Conservation (phyloP, 1,140 invertebrate genomes). For the Leptonema lineaticorne region DNA sequence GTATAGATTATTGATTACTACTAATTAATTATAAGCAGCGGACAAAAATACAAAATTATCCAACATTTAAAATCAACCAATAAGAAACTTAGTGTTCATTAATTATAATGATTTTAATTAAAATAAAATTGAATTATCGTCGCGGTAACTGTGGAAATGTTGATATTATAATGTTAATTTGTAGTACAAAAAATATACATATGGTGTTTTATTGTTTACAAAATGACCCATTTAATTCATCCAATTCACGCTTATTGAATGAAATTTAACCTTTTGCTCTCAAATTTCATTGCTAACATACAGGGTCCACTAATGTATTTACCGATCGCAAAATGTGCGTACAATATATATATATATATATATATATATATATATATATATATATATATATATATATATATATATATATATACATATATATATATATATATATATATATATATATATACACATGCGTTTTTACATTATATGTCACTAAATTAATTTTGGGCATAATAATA, state of each 20-base stretch:
- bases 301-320: not conserved
- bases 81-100: not conserved
- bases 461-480: too few relatives aligned
- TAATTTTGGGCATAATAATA: too few relatives aligned
- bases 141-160: not conserved
- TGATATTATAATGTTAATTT: not conserved
- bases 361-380: not conserved
- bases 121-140: not conserved
- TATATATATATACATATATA: too few relatives aligned
- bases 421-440: too few relatives aligned
- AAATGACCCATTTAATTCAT: conserved; percentile 13
- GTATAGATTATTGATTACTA: too few relatives aligned
- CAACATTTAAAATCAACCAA: not conserved
- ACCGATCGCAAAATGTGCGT: not conserved
- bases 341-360: not conserved
- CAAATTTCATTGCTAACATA: conserved; percentile 15
- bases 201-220: not conserved
- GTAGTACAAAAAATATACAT: not conserved
- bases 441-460: too few relatives aligned
- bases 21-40: too few relatives aligned
- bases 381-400: too few relatives aligned
- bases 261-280: conserved; percentile 18
- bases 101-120: too few relatives aligned
- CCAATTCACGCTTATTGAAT: conserved; percentile 18
- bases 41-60: not conserved